Percentiles rank a stretch among this genome's conserved stretches.
Evolutionary conservation across 2,797 vertebrate species (phyloP).

Genomic region (Cyprinodon diabolis): DNA sequence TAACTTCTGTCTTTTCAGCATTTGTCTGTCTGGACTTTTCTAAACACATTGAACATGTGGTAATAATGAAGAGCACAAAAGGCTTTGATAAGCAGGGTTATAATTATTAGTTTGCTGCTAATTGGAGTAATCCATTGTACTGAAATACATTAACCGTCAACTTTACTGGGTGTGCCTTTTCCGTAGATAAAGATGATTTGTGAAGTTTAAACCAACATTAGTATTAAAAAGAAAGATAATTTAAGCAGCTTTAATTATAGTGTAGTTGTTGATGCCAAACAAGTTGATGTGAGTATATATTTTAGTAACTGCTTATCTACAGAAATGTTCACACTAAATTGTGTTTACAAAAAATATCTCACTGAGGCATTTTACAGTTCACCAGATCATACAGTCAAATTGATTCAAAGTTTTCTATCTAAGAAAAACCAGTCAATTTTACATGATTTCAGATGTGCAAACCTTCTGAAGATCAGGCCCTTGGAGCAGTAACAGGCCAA

Average conservation of each 20-base stretch:
- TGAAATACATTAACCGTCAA: neutral
- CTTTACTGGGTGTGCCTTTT: neutral
- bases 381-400: too few relatives aligned
- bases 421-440: too few relatives aligned
- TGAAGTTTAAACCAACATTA: neutral
- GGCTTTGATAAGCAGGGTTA: neutral
- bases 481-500: too few relatives aligned
- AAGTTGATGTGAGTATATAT: neutral
- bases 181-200: neutral
- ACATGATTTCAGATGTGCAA: too few relatives aligned
- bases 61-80: neutral
- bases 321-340: neutral
- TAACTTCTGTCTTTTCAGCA: constrained; percentile 9
- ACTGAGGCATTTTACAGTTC: neutral
- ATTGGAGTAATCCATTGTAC: neutral
- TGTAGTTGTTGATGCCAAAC: too few relatives aligned
- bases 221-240: neutral
- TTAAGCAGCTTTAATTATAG: too few relatives aligned
- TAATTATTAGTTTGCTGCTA: neutral
- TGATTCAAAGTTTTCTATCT: too few relatives aligned
- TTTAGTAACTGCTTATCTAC: neutral
- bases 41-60: neutral
- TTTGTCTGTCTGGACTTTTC: constrained; percentile 14
- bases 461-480: too few relatives aligned
- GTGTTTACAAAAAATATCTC: neutral